Percentiles rank a stretch among this genome's conserved stretches.
Conservation (phyloP, 2,888 invertebrate genomes). For the Morpho achilles region DNA sequence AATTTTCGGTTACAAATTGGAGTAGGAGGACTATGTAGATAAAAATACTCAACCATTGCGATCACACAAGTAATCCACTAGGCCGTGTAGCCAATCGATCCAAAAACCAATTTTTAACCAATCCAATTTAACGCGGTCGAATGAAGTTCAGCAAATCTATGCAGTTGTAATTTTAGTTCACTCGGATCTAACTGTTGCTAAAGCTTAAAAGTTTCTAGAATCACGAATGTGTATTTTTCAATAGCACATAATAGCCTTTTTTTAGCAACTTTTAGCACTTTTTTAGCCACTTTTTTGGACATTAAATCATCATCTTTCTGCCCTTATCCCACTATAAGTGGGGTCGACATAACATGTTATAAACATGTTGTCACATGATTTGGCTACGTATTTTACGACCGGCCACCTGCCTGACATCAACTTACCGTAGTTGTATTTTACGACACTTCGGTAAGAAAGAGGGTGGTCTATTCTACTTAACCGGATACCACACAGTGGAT, state of each 20-base stretch:
- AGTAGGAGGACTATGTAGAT: neutral
- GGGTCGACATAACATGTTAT: no score
- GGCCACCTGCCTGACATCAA: no score
- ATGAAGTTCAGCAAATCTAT: constrained; percentile 19
- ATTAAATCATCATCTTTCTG: no score
- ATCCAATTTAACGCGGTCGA: constrained; percentile 15
- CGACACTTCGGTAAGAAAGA: no score
- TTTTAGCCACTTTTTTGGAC: no score
- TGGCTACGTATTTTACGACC: no score
- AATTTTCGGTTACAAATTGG: neutral
- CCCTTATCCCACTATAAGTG: no score
- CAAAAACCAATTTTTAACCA: constrained; percentile 13
- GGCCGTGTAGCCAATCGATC: constrained; percentile 9
- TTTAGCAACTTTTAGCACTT: no score
- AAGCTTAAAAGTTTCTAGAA: neutral
- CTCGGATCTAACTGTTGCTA: constrained; percentile 4
- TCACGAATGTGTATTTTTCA: neutral
- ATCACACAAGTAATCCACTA: constrained; percentile 11
- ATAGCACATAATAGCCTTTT: neutral
- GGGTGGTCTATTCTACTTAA: no score
- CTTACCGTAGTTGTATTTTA: no score
- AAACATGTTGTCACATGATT: no score
- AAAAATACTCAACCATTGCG: constrained; percentile 1
- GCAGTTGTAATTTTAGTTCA: constrained; percentile 19
- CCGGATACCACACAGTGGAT: no score